Evolutionary conservation across 2,797 vertebrate genomes (phyloP), one percentile per base, ranked within the genome.

Genomic region (Oreochromis grahami): DNA sequence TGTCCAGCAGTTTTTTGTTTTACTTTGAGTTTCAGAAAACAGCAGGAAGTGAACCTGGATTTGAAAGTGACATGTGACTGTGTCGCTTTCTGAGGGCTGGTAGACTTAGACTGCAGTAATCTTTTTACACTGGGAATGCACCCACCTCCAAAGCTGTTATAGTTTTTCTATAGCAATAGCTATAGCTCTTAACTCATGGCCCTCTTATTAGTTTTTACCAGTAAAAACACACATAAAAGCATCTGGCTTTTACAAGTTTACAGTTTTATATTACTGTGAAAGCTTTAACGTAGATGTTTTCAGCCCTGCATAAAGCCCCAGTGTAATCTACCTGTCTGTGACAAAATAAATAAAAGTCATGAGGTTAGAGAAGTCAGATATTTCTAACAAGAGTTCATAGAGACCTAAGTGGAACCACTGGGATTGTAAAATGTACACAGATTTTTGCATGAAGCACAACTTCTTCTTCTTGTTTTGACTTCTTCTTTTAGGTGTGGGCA

Each of bases 11-110:
- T 38, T 36, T 68, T 63, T 74, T 48, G 21, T 81, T 88, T 87
- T 50, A 83, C 76, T 92, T 86, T 81, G 24, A 32, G 82, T 90
- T 86, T 85, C 43, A 36, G 7, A n/a, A 63, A 26, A 10, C 5
- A 86, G 5, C 58, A 51, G 89, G 91, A 95, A 94, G 91, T 91
- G 92, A 92, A 91, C 36, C 76, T 84, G 80, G 85, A 91, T 90
- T 87, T 92, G 90, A 92, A 91, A 94, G 84, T 83, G 41, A 6
- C n/a, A 21, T n/a, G 8, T 38, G 17, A 19, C 10, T 0, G 2
- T 55, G 58, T 5, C 36, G 3, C 41, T 48, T 26, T 60, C 43
- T 24, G n/a, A 65, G 14, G 14, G 29, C 34, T 21, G 26, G 26
- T 12, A 26, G 21, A 43, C 8, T 70, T 68, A 38, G 36, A 21